A percentile compares a stretch with the other conserved stretches of the same genome.
Conservation (phyloP, 1,140 invertebrate genomes). For the Drosophila funebris region DNA sequence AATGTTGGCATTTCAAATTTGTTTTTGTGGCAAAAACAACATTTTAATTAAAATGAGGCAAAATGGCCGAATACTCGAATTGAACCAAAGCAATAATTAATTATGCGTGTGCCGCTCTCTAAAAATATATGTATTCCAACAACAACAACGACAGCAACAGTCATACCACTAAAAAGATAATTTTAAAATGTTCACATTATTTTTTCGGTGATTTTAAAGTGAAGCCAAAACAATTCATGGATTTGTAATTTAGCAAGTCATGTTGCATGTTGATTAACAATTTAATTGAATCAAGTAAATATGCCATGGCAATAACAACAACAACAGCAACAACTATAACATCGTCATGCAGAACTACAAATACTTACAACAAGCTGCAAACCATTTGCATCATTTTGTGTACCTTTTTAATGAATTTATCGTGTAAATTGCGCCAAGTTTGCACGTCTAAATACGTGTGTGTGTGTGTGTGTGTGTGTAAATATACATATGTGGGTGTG, state of each 20-base stretch:
- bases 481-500: too few relatives aligned
- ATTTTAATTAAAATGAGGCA: constrained; percentile 66
- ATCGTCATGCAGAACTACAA: constrained; percentile 2
- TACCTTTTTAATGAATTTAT: constrained; percentile 81
- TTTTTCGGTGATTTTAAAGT: constrained; percentile 24
- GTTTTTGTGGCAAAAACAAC: constrained; percentile 10
- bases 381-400: constrained; percentile 68
- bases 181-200: constrained; percentile 6
- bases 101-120: constrained; percentile 17
- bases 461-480: not conserved
- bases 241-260: constrained; percentile 2
- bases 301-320: constrained; percentile 54
- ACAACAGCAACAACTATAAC: constrained; percentile 20
- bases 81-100: constrained; percentile 52
- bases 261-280: constrained; percentile 64
- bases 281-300: constrained; percentile 73
- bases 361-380: constrained; percentile 30
- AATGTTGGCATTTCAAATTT: not conserved
- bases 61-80: constrained; percentile 4
- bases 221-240: constrained; percentile 3
- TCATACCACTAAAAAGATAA: constrained; percentile 1
- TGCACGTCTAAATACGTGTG: constrained; percentile 34
- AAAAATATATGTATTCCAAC: constrained; percentile 24
- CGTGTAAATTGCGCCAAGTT: constrained; percentile 72
- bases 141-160: not conserved